Conservation (phyloP, 1,140 invertebrate species). For the Wasmannia auropunctata region DNA sequence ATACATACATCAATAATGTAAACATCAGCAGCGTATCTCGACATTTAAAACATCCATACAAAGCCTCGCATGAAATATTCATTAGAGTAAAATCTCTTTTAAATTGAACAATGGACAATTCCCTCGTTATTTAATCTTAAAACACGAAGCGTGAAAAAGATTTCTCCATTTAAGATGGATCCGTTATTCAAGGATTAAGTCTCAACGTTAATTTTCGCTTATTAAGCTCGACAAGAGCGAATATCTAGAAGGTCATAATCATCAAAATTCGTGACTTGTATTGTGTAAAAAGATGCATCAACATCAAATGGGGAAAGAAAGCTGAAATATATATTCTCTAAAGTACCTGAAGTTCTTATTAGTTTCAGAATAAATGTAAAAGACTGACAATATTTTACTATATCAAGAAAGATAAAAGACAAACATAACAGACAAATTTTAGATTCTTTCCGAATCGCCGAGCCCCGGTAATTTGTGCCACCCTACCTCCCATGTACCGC, state of each 20-base stretch:
- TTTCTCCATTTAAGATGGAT: neutral
- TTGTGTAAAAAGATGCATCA: neutral
- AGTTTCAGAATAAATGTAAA: neutral
- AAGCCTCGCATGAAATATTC: neutral
- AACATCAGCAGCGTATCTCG: neutral
- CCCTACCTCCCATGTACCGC: neutral
- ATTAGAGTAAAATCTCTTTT: neutral
- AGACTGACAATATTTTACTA: neutral
- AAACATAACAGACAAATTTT: neutral
- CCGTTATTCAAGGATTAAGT: neutral
- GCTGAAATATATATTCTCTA: neutral
- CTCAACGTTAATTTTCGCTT: neutral
- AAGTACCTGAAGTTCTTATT: neutral
- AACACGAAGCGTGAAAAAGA: neutral
- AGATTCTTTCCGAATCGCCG: neutral
- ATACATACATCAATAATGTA: neutral
- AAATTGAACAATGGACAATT: neutral
- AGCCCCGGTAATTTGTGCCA: neutral
- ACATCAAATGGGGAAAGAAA: neutral
- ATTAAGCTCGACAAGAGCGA: neutral
- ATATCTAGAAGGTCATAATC: neutral
- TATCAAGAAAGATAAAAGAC: neutral
- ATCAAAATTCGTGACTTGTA: neutral
- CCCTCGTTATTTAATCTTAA: neutral
- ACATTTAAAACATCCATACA: neutral